Conservation (phyloP, 2,797 vertebrate genomes). For the Limnodromus scolopaceus region DNA sequence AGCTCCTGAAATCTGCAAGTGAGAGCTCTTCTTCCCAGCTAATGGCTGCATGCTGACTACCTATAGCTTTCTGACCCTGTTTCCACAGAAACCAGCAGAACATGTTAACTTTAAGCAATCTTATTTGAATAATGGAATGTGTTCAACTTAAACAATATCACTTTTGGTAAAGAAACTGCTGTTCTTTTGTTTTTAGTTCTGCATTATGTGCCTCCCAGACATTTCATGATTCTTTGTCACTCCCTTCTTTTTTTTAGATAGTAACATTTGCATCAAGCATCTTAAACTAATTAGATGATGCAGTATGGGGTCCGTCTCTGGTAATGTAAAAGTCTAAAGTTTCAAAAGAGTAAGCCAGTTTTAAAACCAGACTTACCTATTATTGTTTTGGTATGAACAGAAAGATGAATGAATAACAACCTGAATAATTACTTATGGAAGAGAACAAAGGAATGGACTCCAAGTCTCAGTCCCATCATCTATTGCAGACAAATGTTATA, state of each 20-base stretch:
- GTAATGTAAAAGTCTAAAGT: not conserved
- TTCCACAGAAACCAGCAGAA: constrained; percentile 68
- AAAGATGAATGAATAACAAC: not conserved
- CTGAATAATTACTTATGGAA: not conserved
- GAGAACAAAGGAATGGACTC: not conserved
- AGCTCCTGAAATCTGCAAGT: constrained; percentile 24
- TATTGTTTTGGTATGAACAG: not conserved
- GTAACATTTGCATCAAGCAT: not conserved
- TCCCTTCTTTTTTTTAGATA: not conserved
- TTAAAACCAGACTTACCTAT: not conserved
- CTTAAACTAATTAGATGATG: not conserved
- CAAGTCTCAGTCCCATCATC: not conserved
- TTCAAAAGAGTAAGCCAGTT: not conserved
- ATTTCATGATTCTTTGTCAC: not conserved
- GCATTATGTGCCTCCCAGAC: not conserved
- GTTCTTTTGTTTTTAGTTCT: constrained; percentile 34
- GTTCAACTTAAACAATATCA: constrained; percentile 32
- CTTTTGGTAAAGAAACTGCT: constrained; percentile 24
- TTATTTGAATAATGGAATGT: constrained; percentile 56
- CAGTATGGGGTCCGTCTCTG: not conserved
- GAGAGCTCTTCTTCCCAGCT: constrained; percentile 13
- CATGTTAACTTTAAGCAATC: not conserved
- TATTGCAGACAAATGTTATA: not conserved
- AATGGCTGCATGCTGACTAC: not conserved
- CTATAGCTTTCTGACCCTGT: constrained; percentile 53